Conservation (phyloP, 2,888 invertebrate genomes). For the Oscheius sp. region DNA sequence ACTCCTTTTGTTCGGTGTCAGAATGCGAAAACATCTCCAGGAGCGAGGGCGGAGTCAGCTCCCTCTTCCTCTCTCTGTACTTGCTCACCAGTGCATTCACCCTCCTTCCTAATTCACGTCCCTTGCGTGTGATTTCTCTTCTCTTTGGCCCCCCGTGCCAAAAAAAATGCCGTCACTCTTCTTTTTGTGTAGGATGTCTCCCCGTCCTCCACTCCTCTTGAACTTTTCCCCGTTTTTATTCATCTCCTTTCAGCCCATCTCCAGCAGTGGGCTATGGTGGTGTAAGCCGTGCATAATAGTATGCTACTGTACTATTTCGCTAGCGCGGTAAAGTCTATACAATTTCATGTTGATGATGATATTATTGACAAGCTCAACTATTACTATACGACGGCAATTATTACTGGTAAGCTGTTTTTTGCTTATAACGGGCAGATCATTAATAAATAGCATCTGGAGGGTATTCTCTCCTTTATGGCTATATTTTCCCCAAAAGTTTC, state of each 20-base stretch:
- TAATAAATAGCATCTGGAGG: conserved; percentile 1
- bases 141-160: not conserved
- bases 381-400: conserved; percentile 73
- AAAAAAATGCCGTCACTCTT: conserved; percentile 6
- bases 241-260: not conserved
- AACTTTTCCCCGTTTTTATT: not conserved
- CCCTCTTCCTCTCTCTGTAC: conserved; percentile 22
- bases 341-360: conserved; percentile 74
- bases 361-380: conserved; percentile 74
- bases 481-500: conserved; percentile 6
- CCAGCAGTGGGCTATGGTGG: conserved; percentile 27
- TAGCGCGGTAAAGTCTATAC: conserved; percentile 72
- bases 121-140: conserved; percentile 27
- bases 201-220: not conserved
- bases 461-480: not conserved
- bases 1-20: conserved; percentile 27
- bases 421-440: not conserved
- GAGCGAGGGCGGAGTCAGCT: conserved; percentile 34
- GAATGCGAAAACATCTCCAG: conserved; percentile 38
- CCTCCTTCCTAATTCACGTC: conserved; percentile 29
- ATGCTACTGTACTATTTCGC: conserved; percentile 73
- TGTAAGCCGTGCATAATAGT: conserved; percentile 9
- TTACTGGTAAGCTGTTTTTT: conserved; percentile 64
- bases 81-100: conserved; percentile 37
- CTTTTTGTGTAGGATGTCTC: not conserved